Conservation (phyloP, 2,888 invertebrate species). For the Heterodera filipjevi region DNA sequence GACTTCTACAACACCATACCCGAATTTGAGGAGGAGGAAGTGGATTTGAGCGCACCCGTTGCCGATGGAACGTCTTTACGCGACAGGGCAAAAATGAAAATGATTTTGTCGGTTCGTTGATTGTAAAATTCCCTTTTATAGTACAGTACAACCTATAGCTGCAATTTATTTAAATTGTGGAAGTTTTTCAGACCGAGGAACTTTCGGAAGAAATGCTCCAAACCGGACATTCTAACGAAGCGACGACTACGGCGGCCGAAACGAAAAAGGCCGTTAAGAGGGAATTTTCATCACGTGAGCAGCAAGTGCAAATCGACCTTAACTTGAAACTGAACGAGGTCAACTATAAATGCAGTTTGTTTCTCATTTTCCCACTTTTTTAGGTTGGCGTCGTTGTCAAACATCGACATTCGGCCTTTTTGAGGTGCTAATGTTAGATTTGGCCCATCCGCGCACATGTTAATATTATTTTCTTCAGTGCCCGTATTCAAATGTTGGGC, state of each 20-base stretch:
- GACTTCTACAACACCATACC: conserved; percentile 69
- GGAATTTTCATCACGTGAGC: conserved; percentile 42
- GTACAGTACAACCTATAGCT: no score
- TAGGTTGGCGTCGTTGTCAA: conserved; percentile 24
- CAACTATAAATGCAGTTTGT: not conserved
- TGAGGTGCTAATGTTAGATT: not conserved
- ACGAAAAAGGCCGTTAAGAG: not conserved
- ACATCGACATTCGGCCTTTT: conserved; percentile 3
- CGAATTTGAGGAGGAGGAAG: conserved; percentile 51
- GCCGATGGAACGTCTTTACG: conserved; percentile 45
- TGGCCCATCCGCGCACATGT: not conserved
- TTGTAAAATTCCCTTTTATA: no score
- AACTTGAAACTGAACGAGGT: conserved; percentile 58
- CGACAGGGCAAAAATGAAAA: conserved; percentile 64
- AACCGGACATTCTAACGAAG: conserved; percentile 5
- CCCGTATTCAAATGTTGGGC: conserved; percentile 74
- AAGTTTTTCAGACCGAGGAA: conserved; percentile 16
- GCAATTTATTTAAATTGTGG: conserved; percentile 40
- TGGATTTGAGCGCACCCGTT: conserved; percentile 35
- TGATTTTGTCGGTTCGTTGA: conserved; percentile 62
- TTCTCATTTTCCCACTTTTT: not conserved
- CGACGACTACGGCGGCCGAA: conserved; percentile 32
- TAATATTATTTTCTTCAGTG: conserved; percentile 29
- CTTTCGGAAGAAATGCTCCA: not conserved
- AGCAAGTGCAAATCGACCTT: conserved; percentile 63